phyloP scores from a whole-genome alignment of 2,113 vertebrate genomes.

The Mixornis gularis region DNA sequence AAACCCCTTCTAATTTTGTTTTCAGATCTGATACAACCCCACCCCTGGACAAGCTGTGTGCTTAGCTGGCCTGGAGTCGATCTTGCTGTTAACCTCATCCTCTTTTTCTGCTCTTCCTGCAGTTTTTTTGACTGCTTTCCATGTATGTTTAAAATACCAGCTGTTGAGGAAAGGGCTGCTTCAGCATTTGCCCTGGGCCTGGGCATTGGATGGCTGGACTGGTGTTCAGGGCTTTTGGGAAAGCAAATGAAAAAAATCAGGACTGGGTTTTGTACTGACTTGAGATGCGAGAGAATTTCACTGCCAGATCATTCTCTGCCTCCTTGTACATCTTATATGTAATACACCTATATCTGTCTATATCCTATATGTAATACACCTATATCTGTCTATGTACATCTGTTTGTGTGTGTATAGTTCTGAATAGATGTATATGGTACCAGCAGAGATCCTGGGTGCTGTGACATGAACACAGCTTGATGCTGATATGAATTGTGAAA shows the following conservation, averaged over 20 bases:
- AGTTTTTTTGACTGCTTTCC: neutral
- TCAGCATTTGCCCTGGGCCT: neutral
- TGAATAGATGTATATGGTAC: neutral
- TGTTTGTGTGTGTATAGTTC: neutral
- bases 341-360: neutral
- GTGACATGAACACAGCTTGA: neutral
- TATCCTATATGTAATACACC: too few relatives aligned
- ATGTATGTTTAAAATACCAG: neutral
- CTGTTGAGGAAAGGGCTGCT: neutral
- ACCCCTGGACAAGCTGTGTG: neutral
- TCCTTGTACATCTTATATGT: neutral
- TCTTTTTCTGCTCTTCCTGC: neutral
- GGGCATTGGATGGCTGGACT: neutral
- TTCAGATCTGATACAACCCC: slow-evolving; percentile 5
- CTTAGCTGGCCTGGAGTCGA: neutral
- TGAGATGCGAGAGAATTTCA: neutral
- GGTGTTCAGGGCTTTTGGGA: neutral
- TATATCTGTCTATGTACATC: neutral
- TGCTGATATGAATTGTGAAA: neutral
- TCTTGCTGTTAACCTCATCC: neutral
- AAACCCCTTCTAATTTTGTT: slow-evolving; percentile 18
- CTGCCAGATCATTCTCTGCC: neutral
- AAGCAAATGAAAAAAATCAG: neutral
- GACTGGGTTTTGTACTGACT: neutral
- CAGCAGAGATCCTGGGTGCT: neutral